Evolutionary conservation across 2,113 vertebrate species (phyloP).

Genomic region (Arothron firmamentum): DNA sequence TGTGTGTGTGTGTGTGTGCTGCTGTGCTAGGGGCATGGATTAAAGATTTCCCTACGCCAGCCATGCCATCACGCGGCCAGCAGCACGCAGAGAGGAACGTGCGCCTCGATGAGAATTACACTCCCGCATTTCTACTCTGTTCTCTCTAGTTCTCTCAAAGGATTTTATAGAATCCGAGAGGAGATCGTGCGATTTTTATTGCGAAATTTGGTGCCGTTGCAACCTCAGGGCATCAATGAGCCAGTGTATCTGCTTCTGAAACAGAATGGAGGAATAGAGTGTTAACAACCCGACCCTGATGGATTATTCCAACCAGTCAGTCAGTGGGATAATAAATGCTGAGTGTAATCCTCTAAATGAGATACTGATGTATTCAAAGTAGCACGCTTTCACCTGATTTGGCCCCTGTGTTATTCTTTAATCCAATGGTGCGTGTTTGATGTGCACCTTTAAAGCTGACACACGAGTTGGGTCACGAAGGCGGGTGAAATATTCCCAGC

Average conservation of each 20-base stretch:
- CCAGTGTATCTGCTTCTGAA: too few species aligned
- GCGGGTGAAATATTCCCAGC: constrained; percentile 15
- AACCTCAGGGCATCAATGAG: too few species aligned
- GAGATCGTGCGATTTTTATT: too few species aligned
- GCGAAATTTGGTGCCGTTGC: too few species aligned
- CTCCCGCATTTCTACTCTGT: too few species aligned
- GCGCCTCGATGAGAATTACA: too few species aligned
- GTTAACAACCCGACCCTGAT: neutral
- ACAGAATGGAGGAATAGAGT: too few species aligned
- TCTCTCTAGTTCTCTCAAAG: too few species aligned
- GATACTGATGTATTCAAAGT: neutral
- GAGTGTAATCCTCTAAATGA: neutral
- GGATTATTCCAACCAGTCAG: neutral
- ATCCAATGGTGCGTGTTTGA: constrained; percentile 37
- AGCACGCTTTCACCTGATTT: constrained; percentile 18
- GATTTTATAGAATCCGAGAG: too few species aligned
- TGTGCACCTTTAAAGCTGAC: constrained; percentile 41
- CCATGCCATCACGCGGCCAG: too few species aligned
- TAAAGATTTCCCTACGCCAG: too few species aligned
- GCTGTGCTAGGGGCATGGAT: neutral
- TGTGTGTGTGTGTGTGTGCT: constrained; percentile 15
- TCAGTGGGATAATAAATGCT: neutral
- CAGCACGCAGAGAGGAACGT: too few species aligned
- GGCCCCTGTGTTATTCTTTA: constrained; percentile 13
- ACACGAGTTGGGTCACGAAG: constrained; percentile 10